Percentiles rank a stretch among this genome's conserved stretches.
These are phyloP conservation scores for Panthera leo DNA, from an alignment of 2,113 vertebrate genomes.

Conservation along the genomic window DNA sequence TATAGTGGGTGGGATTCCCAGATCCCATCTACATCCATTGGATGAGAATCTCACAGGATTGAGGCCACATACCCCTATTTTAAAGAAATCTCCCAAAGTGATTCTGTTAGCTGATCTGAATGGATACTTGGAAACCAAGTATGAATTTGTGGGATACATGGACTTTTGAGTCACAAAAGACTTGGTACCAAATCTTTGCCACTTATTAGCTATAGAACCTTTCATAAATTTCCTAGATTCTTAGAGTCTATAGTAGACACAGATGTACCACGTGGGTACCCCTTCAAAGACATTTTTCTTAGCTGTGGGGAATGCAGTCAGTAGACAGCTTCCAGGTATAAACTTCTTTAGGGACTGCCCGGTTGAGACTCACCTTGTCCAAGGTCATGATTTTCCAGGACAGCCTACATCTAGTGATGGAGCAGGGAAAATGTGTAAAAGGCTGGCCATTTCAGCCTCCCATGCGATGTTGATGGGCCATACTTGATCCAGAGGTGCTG, in stretches of 20 bases:
- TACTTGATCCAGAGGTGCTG: background rate
- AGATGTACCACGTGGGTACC: background rate
- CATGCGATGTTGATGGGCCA: background rate
- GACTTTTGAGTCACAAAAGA: slow-evolving; percentile 23
- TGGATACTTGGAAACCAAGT: background rate
- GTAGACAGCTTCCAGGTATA: background rate
- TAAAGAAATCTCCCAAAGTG: background rate
- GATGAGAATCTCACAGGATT: background rate
- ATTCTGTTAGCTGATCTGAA: background rate
- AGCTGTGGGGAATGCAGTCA: background rate
- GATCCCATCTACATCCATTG: background rate
- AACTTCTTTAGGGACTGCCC: background rate
- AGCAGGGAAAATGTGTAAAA: background rate
- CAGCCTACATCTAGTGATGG: background rate
- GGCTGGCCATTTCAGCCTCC: background rate
- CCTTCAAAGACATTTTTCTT: background rate
- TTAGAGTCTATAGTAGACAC: background rate
- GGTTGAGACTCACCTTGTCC: background rate
- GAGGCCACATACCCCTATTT: background rate
- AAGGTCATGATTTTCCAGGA: background rate
- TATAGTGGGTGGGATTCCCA: background rate
- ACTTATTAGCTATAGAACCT: background rate
- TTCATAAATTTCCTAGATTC: background rate
- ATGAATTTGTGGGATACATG: background rate
- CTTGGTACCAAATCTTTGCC: background rate